Evolutionary conservation across 2,888 invertebrate species (phyloP), one percentile per base, ranked within the genome.

Genomic region (Allophyes oxyacanthae): DNA sequence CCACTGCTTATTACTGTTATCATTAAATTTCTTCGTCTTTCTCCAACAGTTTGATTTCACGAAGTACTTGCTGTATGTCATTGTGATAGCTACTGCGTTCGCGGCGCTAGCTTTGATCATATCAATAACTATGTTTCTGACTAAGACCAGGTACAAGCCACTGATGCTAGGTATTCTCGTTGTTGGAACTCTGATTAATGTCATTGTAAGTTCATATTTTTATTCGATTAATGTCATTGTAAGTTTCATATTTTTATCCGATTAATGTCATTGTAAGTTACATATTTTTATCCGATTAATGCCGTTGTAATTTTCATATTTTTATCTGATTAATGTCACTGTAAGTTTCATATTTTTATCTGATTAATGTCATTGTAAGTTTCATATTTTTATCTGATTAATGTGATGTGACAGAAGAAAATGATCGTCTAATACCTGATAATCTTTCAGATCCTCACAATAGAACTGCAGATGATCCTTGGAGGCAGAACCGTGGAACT

Each of bases 381-480:
- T n/a, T n/a, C n/a, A n/a, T n/a, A n/a, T n/a, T n/a, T n/a, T n/a
- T n/a, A n/a, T n/a, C n/a, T n/a, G n/a, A n/a, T n/a, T n/a, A n/a
- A n/a, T n/a, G n/a, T n/a, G n/a, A n/a, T n/a, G n/a, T n/a, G n/a
- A n/a, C n/a, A n/a, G n/a, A n/a, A n/a, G n/a, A n/a, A n/a, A n/a
- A n/a, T n/a, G n/a, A n/a, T 25, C 25, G n/a, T n/a, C 11, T 43
- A 6, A 15, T 36, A 37, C 11, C 1, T 28, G 0, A 7, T 28
- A 8, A 28, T 43, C 6, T 68, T 81, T 33, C 77, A 90, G 89
- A 5, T 85, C 0, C 30, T 89, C 1, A 72, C 76, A 8, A 83
- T 88, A 9, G 82, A 89, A 56, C 72, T 89, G 1, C 90, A 89
- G 61, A 83, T 83, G 74, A 77, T 89, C n/a, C 60, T 89, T 2